Evolutionary conservation across 2,113 vertebrate genomes (phyloP).

Genomic region (Ancistrus triradiatus): DNA sequence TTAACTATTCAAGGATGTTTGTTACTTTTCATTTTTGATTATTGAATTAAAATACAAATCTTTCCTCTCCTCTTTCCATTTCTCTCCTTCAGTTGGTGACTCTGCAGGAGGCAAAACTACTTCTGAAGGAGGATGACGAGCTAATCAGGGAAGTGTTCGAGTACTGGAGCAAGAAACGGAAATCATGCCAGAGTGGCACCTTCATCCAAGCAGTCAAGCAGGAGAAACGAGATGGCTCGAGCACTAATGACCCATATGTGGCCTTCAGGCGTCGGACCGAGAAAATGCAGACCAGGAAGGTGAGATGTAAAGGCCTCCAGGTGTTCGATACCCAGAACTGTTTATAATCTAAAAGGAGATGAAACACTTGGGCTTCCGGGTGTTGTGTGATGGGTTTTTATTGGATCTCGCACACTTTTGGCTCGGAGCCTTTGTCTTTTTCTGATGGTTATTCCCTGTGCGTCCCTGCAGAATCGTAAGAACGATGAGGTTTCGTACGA

Average conservation of each 20-base stretch:
- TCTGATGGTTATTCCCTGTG: not conserved
- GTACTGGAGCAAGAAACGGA: conserved; percentile 96
- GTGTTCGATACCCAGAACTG: not conserved
- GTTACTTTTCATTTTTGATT: too few species aligned
- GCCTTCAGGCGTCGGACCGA: conserved; percentile 95
- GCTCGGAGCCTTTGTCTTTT: not conserved
- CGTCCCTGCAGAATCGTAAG: conserved; percentile 84
- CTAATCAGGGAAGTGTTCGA: conserved; percentile 96
- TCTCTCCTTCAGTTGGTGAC: conserved; percentile 76
- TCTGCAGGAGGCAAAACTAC: conserved; percentile 92
- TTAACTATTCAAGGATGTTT: too few species aligned
- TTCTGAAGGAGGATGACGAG: conserved; percentile 95
- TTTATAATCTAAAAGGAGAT: too few species aligned
- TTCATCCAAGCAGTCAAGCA: conserved; percentile 91
- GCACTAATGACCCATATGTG: conserved; percentile 94
- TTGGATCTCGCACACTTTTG: too few species aligned
- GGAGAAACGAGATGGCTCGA: conserved; percentile 92
- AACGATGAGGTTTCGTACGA: conserved; percentile 96
- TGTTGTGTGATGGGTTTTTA: too few species aligned
- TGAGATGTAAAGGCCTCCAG: conserved; percentile 38
- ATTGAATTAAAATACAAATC: too few species aligned
- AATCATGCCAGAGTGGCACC: conserved; percentile 80
- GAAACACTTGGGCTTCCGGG: too few species aligned
- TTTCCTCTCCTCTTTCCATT: not conserved
- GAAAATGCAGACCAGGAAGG: conserved; percentile 98